These are phyloP conservation scores for Siphamia tubifer DNA, from an alignment of 2,113 vertebrate species.

Conservation along the genomic window DNA sequence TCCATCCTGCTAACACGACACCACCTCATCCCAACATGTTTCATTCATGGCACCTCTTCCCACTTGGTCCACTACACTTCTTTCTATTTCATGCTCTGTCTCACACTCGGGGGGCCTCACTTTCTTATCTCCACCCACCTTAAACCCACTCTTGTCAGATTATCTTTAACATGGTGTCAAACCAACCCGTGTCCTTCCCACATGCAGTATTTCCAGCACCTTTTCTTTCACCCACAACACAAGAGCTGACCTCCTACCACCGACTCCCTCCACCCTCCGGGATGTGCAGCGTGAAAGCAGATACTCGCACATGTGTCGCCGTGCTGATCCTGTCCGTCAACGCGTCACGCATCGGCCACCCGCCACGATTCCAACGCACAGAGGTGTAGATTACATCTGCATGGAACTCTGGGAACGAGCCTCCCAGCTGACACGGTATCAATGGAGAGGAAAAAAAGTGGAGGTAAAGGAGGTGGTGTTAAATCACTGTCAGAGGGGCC, in stretches of 20 bases:
- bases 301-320: conserved; percentile 65
- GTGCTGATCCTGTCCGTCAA: conserved; percentile 64
- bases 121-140: not conserved
- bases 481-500: conserved; percentile 34
- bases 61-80: not conserved
- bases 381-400: conserved; percentile 73
- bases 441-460: not conserved
- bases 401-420: conserved; percentile 28
- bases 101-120: not conserved
- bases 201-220: not conserved
- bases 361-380: conserved; percentile 40
- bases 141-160: not conserved
- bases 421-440: conserved; percentile 46
- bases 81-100: conserved; percentile 1
- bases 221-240: conserved; percentile 9
- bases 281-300: conserved; percentile 63
- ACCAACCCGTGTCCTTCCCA: not conserved
- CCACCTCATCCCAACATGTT: not conserved
- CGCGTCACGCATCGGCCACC: conserved; percentile 56
- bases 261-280: not conserved
- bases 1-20: not conserved
- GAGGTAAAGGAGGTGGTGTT: not conserved
- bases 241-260: conserved; percentile 9
- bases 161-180: not conserved
- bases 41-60: not conserved